Conservation (phyloP, 2,797 vertebrate genomes). For the Rhinogobio ventralis region DNA sequence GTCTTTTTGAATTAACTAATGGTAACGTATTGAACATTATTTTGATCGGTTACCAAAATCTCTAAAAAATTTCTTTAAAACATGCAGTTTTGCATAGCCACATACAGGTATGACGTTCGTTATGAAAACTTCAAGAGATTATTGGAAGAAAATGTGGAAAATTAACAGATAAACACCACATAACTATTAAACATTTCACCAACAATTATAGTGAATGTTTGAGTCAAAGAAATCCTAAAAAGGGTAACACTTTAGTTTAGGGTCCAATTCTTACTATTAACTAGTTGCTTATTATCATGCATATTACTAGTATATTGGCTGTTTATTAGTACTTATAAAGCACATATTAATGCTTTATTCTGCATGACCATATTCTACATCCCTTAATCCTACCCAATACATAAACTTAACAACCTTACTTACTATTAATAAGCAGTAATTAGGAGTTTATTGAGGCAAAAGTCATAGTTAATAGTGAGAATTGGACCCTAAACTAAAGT, state of each 20-base stretch:
- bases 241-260: no score
- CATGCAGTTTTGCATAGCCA: not conserved
- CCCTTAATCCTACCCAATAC: not conserved
- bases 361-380: no score
- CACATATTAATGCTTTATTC: no score
- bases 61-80: not conserved
- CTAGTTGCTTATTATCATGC: no score
- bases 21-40: not conserved
- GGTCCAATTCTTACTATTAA: no score
- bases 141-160: not conserved
- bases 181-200: not conserved
- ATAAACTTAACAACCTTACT: not conserved
- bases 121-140: not conserved
- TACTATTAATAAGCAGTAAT: not conserved
- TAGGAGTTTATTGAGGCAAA: not conserved
- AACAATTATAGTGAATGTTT: not conserved
- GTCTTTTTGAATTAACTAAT: not conserved
- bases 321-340: no score
- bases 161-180: not conserved
- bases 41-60: not conserved
- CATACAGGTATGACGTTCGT: not conserved
- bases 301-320: no score
- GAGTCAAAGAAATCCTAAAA: not conserved
- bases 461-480: not conserved
- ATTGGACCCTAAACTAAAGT: not conserved